phyloP scores from a whole-genome alignment of 2,888 invertebrate species.

The Acanthococcus lagerstroemiae region DNA sequence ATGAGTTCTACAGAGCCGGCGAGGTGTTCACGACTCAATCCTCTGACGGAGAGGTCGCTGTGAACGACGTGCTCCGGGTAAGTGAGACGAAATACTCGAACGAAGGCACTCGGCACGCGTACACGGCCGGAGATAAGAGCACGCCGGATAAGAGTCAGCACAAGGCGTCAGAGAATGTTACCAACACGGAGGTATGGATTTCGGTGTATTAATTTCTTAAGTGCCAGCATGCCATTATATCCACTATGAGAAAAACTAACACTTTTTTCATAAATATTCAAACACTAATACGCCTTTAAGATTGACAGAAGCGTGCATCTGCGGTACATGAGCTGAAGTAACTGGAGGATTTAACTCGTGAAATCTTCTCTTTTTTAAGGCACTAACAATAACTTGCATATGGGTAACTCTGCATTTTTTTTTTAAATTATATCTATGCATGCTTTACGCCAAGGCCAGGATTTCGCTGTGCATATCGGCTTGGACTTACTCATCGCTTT shows the following conservation, averaged over 20 bases:
- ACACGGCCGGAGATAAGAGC: background rate
- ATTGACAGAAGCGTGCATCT: background rate
- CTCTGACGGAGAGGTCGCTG: background rate
- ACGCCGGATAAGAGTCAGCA: background rate
- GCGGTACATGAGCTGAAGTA: constrained; percentile 25
- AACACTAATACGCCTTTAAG: constrained; percentile 12
- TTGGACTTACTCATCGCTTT: no score
- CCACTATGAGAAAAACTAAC: constrained; percentile 1
- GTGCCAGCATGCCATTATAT: constrained; percentile 7
- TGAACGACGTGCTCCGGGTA: background rate
- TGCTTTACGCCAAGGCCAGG: background rate
- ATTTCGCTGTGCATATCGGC: background rate
- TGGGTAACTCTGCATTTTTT: constrained; percentile 1
- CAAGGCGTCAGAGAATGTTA: background rate
- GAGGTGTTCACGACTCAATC: background rate
- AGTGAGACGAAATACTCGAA: constrained; percentile 10
- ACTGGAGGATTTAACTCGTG: constrained; percentile 16
- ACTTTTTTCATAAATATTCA: background rate
- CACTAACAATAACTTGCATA: constrained; percentile 21
- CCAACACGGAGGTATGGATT: constrained; percentile 17
- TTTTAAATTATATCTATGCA: background rate
- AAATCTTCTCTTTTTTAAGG: background rate
- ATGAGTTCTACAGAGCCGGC: background rate
- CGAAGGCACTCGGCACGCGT: background rate
- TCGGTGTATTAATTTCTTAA: background rate